Evolutionary conservation across 2,888 invertebrate species (phyloP).

Genomic region (Gymnoscelis rufifasciata): DNA sequence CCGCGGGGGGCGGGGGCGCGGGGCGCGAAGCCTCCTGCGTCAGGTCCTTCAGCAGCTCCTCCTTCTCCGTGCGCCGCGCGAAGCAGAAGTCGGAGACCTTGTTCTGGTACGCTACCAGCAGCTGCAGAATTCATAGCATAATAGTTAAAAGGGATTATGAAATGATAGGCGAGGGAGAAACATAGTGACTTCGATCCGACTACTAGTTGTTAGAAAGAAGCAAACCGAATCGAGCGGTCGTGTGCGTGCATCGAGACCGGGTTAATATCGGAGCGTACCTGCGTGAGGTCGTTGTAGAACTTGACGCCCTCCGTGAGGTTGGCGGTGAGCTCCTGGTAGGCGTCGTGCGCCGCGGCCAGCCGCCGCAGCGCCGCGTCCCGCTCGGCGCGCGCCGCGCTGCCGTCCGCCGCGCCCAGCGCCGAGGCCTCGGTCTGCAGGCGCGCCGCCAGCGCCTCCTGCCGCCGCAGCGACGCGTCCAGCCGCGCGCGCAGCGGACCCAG

Average conservation of each 20-base stretch:
- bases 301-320: constrained; percentile 98
- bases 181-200: too few relatives aligned
- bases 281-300: constrained; percentile 96
- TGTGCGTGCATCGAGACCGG: neutral
- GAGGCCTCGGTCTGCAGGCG: constrained; percentile 58
- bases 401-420: constrained; percentile 70
- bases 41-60: constrained; percentile 96
- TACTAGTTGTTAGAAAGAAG: too few relatives aligned
- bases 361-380: constrained; percentile 88
- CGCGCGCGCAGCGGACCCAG: constrained; percentile 81
- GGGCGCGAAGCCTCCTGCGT: constrained; percentile 88
- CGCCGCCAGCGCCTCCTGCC: constrained; percentile 44
- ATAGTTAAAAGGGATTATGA: too few relatives aligned
- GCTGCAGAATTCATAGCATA: too few relatives aligned
- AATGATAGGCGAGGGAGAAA: neutral
- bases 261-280: constrained; percentile 58
- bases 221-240: neutral
- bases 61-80: constrained; percentile 99
- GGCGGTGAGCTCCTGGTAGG: constrained; percentile 92
- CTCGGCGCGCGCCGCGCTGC: constrained; percentile 59
- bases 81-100: constrained; percentile 99
- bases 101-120: constrained; percentile 96
- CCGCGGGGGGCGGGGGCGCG: constrained; percentile 72
- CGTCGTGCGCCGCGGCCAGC: constrained; percentile 94
- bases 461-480: constrained; percentile 31